These are phyloP conservation scores for Noturus placidus DNA, from an alignment of 2,113 vertebrate genomes.

Conservation along the genomic window DNA sequence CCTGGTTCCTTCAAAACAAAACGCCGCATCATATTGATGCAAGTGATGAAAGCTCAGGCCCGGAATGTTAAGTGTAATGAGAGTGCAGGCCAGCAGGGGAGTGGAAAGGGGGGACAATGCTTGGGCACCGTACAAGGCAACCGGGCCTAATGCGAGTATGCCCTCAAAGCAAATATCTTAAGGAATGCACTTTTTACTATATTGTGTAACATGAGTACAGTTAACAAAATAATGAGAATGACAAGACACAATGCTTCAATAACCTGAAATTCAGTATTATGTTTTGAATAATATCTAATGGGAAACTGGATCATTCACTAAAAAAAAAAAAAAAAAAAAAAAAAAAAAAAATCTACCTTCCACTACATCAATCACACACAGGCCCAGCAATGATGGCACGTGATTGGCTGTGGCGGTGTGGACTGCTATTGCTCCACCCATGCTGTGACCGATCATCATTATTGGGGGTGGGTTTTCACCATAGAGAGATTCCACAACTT, in stretches of 20 bases:
- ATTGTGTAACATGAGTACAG: background rate
- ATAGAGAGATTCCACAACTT: conserved; percentile 90
- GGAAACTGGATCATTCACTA: background rate
- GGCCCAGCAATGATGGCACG: conserved; percentile 87
- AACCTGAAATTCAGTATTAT: background rate
- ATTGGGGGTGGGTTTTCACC: conserved; percentile 91
- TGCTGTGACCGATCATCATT: conserved; percentile 97
- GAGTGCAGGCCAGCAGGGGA: no score
- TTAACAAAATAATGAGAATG: background rate
- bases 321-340: background rate
- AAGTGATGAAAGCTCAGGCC: no score
- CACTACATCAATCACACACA: conserved; percentile 97
- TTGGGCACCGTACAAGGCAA: no score
- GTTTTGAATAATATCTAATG: background rate
- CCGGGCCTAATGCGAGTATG: no score
- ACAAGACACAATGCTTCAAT: background rate
- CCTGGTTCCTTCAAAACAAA: no score
- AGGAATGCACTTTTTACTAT: background rate
- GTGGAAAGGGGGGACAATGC: no score
- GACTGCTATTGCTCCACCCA: conserved; percentile 96
- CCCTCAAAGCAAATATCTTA: background rate
- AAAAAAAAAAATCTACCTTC: conserved; percentile 78
- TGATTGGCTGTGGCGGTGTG: conserved; percentile 86
- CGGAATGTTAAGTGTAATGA: no score
- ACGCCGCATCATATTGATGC: no score